Percentiles rank a stretch among this genome's conserved stretches.
Evolutionary conservation across 2,888 invertebrate genomes (phyloP).

Genomic region (Melinaea menophilus): DNA sequence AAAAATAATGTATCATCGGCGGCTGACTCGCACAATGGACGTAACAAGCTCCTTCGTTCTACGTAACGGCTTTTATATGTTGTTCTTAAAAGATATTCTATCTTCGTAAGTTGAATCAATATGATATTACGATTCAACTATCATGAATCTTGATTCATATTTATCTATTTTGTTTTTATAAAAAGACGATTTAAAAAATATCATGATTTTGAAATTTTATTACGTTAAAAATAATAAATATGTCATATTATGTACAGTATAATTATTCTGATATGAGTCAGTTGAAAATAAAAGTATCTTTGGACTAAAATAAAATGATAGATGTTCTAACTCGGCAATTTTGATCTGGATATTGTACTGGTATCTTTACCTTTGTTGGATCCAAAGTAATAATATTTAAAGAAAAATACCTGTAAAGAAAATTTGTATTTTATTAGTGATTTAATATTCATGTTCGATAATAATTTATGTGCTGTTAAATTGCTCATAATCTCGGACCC

Average conservation of each 20-base stretch:
- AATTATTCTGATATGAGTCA: neutral
- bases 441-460: slow-evolving; percentile 36
- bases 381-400: neutral
- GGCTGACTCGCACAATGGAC: slow-evolving; percentile 62
- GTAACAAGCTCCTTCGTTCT: slow-evolving; percentile 69
- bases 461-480: slow-evolving; percentile 32
- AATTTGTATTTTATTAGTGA: slow-evolving; percentile 22
- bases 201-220: neutral
- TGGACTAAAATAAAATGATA: slow-evolving; percentile 58
- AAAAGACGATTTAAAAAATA: no score
- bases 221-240: neutral
- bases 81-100: slow-evolving; percentile 6
- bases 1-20: slow-evolving; percentile 77
- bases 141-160: no score
- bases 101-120: slow-evolving; percentile 1
- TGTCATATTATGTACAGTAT: neutral
- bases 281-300: slow-evolving; percentile 14
- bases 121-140: neutral
- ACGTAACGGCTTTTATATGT: slow-evolving; percentile 50
- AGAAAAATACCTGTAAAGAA: neutral
- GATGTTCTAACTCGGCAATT: slow-evolving; percentile 73
- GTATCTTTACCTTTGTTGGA: slow-evolving; percentile 34
- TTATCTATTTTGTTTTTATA: no score
- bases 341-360: slow-evolving; percentile 64
- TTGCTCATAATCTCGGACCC: slow-evolving; percentile 26